Evolutionary conservation across 1,140 invertebrate species (phyloP).

Genomic region (Hypothenemus hampei): DNA sequence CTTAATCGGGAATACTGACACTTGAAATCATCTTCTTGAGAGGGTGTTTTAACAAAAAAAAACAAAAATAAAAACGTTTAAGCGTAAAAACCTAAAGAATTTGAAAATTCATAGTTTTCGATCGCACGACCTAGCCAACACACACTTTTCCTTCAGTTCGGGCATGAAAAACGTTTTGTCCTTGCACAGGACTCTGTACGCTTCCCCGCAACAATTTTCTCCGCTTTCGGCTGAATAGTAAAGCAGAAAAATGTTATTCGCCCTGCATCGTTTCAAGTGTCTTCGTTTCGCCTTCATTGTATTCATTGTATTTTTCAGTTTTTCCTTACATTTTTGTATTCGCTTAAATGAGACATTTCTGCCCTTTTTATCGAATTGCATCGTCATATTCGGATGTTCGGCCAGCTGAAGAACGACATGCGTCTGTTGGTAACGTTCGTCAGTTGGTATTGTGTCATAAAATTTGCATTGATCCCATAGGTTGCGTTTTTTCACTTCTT

Average conservation of each 20-base stretch:
- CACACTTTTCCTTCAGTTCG: conserved; percentile 6
- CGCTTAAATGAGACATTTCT: background rate
- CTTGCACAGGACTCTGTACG: conserved; percentile 1
- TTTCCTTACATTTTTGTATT: conserved; percentile 1
- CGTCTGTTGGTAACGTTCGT: conserved; percentile 1
- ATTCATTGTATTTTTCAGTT: background rate
- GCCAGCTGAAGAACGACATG: conserved; percentile 12
- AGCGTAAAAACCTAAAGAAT: too few relatives aligned
- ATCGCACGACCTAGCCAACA: too few relatives aligned
- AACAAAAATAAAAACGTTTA: too few relatives aligned
- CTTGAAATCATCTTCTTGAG: too few relatives aligned
- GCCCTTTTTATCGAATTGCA: conserved; percentile 21
- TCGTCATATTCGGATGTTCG: conserved; percentile 1
- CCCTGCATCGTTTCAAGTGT: background rate
- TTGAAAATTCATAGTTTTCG: too few relatives aligned
- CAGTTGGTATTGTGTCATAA: conserved; percentile 1
- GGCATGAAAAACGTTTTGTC: conserved; percentile 1
- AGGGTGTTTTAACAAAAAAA: too few relatives aligned
- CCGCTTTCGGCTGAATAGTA: background rate
- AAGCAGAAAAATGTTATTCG: background rate
- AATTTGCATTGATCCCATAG: conserved; percentile 25
- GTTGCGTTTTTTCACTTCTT: conserved; percentile 4
- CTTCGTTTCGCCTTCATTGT: background rate
- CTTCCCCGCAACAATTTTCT: background rate
- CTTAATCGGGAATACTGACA: conserved; percentile 23